A percentile compares a stretch with the other conserved stretches of the same genome.
phyloP scores from a whole-genome alignment of 2,797 vertebrate genomes.

The Benthosema pterotum region DNA sequence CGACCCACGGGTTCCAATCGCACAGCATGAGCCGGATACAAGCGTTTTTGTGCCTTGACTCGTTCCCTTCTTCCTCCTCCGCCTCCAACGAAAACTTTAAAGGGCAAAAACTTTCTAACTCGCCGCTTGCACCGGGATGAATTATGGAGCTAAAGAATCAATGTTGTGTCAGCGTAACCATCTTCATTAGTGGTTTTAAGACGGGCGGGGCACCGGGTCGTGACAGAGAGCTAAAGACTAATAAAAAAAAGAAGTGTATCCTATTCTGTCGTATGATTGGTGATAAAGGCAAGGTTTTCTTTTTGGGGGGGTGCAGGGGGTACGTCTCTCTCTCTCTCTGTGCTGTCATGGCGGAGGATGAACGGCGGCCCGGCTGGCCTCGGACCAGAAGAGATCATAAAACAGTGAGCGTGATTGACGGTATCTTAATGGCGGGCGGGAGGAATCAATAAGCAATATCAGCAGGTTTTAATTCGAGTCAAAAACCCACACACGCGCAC shows the following conservation, averaged over 20 bases:
- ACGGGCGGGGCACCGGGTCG: conserved; percentile 49
- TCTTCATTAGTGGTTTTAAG: conserved; percentile 59
- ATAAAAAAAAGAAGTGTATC: conserved; percentile 63
- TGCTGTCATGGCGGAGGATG: conserved; percentile 63
- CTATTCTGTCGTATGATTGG: conserved; percentile 53
- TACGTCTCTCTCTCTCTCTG: conserved; percentile 6
- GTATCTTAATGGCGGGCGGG: conserved; percentile 77
- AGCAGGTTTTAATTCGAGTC: conserved; percentile 77
- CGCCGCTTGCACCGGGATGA: conserved; percentile 21
- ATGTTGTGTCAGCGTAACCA: conserved; percentile 54
- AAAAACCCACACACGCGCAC: conserved; percentile 43
- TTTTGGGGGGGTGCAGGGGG: conserved; percentile 34
- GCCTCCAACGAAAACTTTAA: too few relatives aligned
- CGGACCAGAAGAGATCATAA: conserved; percentile 69
- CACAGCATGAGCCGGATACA: too few relatives aligned
- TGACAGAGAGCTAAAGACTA: conserved; percentile 37
- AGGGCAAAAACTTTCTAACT: conserved; percentile 18
- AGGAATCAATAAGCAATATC: conserved; percentile 83
- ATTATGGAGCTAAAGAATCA: conserved; percentile 48
- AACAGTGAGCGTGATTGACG: conserved; percentile 65
- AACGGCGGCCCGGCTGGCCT: conserved; percentile 54
- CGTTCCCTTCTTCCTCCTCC: too few relatives aligned
- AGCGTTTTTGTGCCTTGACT: too few relatives aligned
- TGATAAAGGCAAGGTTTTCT: conserved; percentile 59
- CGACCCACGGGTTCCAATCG: too few relatives aligned